Evolutionary conservation across 2,113 vertebrate genomes (phyloP).

Genomic region (Lipophrys pholis): DNA sequence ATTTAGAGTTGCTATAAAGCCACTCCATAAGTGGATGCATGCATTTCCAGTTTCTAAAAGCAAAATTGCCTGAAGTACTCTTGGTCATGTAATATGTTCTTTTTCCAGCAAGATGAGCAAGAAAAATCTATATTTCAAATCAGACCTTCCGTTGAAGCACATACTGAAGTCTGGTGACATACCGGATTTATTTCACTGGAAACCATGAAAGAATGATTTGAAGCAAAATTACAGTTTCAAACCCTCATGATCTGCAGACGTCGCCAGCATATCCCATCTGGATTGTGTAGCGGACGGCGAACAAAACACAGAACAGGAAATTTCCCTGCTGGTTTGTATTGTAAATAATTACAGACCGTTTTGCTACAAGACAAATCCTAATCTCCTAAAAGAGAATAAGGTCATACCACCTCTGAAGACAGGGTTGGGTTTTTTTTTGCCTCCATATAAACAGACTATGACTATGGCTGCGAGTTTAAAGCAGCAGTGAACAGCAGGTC

Average conservation of each 20-base stretch:
- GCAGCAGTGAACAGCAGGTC: slow-evolving; percentile 47
- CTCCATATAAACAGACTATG: too few relatives aligned
- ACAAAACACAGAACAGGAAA: background rate
- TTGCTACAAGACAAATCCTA: slow-evolving; percentile 27
- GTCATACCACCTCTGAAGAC: slow-evolving; percentile 5
- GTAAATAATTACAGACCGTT: slow-evolving; percentile 29
- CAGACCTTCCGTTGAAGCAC: background rate
- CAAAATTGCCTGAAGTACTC: slow-evolving; percentile 19
- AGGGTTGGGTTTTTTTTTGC: too few relatives aligned
- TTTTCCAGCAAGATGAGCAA: background rate
- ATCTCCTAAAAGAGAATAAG: slow-evolving; percentile 32
- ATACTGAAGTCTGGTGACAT: background rate
- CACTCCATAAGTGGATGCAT: background rate
- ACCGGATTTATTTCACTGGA: slow-evolving; percentile 7
- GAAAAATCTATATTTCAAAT: slow-evolving; percentile 18
- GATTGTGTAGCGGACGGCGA: background rate
- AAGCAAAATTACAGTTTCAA: slow-evolving; percentile 23
- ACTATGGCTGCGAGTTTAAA: background rate
- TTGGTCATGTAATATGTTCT: slow-evolving; percentile 6
- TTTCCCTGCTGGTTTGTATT: background rate
- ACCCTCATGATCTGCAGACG: background rate
- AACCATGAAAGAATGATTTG: slow-evolving; percentile 12
- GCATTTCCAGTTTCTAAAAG: background rate
- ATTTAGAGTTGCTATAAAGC: background rate
- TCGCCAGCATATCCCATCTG: slow-evolving; percentile 30